Percentiles rank a stretch among this genome's conserved stretches.
phyloP scores from a whole-genome alignment of 2,113 vertebrate species.

The Thinocorus orbignyianus region DNA sequence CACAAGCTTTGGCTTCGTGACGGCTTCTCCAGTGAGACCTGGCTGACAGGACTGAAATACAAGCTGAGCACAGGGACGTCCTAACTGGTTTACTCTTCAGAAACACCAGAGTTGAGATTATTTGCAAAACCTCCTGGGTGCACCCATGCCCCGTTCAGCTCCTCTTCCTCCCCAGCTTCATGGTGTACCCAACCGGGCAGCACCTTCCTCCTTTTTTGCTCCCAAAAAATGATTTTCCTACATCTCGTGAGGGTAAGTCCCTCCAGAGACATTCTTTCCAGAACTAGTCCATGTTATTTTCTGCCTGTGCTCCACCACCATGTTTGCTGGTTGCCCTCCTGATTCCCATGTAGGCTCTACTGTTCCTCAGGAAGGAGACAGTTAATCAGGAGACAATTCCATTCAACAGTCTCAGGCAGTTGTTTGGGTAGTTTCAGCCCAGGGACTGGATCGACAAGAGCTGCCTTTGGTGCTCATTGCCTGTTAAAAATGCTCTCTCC shows the following conservation, averaged over 20 bases:
- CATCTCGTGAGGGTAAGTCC: neutral
- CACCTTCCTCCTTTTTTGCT: accelerated
- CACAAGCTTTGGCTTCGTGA: neutral
- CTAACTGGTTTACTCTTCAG: neutral
- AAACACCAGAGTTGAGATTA: neutral
- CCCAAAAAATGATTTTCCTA: accelerated
- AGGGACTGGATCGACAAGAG: neutral
- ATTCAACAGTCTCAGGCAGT: neutral
- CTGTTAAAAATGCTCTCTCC: neutral
- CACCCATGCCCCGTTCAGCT: neutral
- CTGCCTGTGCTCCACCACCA: neutral
- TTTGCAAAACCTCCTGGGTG: neutral
- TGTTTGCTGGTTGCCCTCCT: accelerated
- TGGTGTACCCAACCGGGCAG: accelerated
- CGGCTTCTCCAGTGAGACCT: neutral
- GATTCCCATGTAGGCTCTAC: accelerated
- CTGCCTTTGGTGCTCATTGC: neutral
- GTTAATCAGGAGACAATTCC: neutral
- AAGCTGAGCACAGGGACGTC: neutral
- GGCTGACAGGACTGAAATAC: neutral
- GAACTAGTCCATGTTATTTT: neutral
- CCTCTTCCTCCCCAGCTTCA: neutral
- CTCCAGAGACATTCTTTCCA: neutral
- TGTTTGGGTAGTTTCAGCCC: neutral
- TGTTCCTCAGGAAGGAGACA: neutral